Conservation (phyloP, 2,113 vertebrate genomes). For the Progne subis region DNA sequence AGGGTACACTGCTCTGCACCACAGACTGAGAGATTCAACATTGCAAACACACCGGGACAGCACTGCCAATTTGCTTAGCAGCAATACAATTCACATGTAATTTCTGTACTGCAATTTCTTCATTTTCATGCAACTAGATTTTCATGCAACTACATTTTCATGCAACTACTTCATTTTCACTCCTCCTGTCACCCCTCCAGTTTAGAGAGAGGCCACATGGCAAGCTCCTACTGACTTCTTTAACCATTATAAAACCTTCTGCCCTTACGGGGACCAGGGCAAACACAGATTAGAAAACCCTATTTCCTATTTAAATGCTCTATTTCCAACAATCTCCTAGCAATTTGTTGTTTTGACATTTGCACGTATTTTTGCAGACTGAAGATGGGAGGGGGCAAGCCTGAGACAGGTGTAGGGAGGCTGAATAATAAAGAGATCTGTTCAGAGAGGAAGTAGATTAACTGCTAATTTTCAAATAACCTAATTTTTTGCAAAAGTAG, state of each 20-base stretch:
- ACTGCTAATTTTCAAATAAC: neutral
- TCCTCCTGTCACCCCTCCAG: neutral
- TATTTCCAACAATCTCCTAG: neutral
- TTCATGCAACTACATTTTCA: too few species aligned
- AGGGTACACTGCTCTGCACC: neutral
- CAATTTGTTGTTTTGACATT: constrained; percentile 23
- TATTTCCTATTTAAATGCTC: neutral
- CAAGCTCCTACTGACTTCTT: neutral
- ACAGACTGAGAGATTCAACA: neutral
- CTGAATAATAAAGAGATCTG: neutral
- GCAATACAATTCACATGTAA: neutral
- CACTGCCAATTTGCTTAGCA: neutral
- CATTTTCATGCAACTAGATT: too few species aligned
- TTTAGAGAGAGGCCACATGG: neutral
- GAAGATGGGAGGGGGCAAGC: neutral
- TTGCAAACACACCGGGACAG: neutral
- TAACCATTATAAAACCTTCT: neutral
- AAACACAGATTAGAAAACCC: neutral
- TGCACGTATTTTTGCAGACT: neutral
- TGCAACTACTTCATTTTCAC: neutral
- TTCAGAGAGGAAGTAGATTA: neutral
- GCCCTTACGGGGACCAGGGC: neutral
- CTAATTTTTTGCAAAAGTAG: neutral
- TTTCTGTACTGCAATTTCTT: neutral
- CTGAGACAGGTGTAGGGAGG: neutral